phyloP scores from a whole-genome alignment of 2,888 invertebrate genomes.

The Magallana nippona region DNA sequence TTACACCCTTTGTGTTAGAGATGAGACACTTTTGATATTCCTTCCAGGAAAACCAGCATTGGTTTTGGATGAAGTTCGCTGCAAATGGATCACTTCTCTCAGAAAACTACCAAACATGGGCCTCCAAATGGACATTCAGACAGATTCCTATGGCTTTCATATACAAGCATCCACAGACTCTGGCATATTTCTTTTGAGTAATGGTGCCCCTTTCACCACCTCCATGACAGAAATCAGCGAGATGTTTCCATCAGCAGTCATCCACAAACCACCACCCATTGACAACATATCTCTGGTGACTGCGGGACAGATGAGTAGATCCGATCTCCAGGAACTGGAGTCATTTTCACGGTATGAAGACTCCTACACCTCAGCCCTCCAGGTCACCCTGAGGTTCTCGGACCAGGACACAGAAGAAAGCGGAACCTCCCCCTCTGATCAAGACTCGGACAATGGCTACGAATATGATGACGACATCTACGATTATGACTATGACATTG shows the following conservation, averaged over 20 bases:
- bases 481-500: constrained; percentile 73
- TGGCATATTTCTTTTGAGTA: constrained; percentile 73
- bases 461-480: constrained; percentile 78
- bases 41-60: constrained; percentile 75
- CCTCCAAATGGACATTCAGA: constrained; percentile 56
- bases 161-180: constrained; percentile 69
- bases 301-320: constrained; percentile 64
- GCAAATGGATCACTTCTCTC: constrained; percentile 74
- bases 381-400: constrained; percentile 70
- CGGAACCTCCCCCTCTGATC: constrained; percentile 70
- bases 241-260: constrained; percentile 64
- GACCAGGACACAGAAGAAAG: constrained; percentile 76
- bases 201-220: constrained; percentile 75
- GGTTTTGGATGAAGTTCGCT: constrained; percentile 74
- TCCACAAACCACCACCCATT: constrained; percentile 76
- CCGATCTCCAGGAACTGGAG: constrained; percentile 63
- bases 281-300: constrained; percentile 75
- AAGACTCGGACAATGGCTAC: constrained; percentile 75
- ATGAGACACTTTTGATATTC: constrained; percentile 74
- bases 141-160: constrained; percentile 68
- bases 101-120: constrained; percentile 67
- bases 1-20: constrained; percentile 73
- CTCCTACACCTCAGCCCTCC: constrained; percentile 71
- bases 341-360: constrained; percentile 72
- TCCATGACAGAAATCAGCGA: constrained; percentile 73